These are phyloP conservation scores for Spodoptera picta DNA, from an alignment of 2,888 invertebrate genomes.

Conservation along the genomic window DNA sequence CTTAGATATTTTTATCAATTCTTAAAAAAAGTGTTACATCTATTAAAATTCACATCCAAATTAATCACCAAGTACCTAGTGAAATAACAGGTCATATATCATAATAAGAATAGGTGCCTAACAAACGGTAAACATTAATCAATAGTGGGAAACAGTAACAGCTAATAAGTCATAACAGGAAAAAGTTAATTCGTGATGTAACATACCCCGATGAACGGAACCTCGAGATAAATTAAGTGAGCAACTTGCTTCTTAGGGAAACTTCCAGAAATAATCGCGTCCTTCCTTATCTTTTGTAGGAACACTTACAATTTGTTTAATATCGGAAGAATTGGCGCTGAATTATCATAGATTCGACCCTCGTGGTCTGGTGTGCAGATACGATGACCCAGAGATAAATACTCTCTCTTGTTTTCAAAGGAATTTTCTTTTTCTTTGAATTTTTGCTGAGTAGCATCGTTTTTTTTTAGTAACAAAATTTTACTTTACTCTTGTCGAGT, in stretches of 20 bases:
- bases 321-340: constrained; percentile 22
- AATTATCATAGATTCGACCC: constrained; percentile 22
- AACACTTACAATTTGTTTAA: constrained; percentile 34
- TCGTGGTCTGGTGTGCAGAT: not conserved
- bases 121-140: constrained; percentile 30
- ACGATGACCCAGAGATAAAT: not conserved
- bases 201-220: constrained; percentile 18
- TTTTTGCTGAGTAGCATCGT: no score
- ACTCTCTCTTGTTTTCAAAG: not conserved
- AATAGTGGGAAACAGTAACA: constrained; percentile 37
- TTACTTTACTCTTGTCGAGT: no score
- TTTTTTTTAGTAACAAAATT: no score
- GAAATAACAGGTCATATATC: no score
- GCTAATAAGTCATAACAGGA: constrained; percentile 50
- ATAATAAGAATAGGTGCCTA: constrained; percentile 13
- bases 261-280: constrained; percentile 38
- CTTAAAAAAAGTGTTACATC: no score
- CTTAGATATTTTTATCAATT: no score
- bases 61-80: no score
- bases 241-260: constrained; percentile 27
- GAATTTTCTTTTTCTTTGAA: no score
- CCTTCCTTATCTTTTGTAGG: constrained; percentile 32
- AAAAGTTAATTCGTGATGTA: constrained; percentile 44
- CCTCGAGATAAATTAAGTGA: constrained; percentile 41
- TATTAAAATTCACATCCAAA: no score